Conservation (phyloP, 1,140 invertebrate species). For the Aphelenchoides avenae region DNA sequence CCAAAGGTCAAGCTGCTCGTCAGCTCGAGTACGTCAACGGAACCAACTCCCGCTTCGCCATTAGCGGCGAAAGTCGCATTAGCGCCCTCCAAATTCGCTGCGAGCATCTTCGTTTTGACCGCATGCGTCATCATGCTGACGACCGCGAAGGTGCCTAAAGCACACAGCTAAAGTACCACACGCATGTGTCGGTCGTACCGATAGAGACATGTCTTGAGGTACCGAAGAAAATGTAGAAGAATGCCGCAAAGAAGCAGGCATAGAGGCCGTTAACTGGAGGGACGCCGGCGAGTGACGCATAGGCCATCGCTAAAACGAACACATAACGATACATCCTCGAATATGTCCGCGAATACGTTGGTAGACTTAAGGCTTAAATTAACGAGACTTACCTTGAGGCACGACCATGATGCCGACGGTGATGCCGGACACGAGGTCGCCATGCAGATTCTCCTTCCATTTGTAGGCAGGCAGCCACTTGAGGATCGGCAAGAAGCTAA, state of each 20-base stretch:
- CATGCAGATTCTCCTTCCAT: slow-evolving; percentile 43
- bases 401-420: slow-evolving; percentile 61
- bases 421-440: slow-evolving; percentile 60
- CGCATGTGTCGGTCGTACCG: slow-evolving; percentile 37
- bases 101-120: slow-evolving; percentile 15
- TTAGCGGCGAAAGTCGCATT: slow-evolving; percentile 11
- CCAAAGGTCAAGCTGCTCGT: slow-evolving; percentile 48
- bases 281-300: slow-evolving; percentile 60
- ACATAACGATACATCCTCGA: too few species aligned
- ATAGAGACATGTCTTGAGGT: slow-evolving; percentile 62
- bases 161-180: slow-evolving; percentile 2
- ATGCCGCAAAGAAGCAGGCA: slow-evolving; percentile 61
- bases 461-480: slow-evolving; percentile 55
- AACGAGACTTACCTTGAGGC: slow-evolving; percentile 56
- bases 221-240: slow-evolving; percentile 62
- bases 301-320: slow-evolving; percentile 59
- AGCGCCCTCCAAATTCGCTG: neutral
- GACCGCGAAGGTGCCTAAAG: slow-evolving; percentile 55
- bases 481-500: slow-evolving; percentile 46
- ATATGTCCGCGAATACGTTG: too few species aligned
- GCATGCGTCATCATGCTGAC: slow-evolving; percentile 55
- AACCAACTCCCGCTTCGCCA: slow-evolving; percentile 23
- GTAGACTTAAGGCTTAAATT: slow-evolving; percentile 6
- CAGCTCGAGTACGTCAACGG: slow-evolving; percentile 44
- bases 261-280: slow-evolving; percentile 62